Percentiles rank a stretch among this genome's conserved stretches.
Evolutionary conservation across 2,888 invertebrate genomes (phyloP).

Genomic region (Hydriomena furcata): DNA sequence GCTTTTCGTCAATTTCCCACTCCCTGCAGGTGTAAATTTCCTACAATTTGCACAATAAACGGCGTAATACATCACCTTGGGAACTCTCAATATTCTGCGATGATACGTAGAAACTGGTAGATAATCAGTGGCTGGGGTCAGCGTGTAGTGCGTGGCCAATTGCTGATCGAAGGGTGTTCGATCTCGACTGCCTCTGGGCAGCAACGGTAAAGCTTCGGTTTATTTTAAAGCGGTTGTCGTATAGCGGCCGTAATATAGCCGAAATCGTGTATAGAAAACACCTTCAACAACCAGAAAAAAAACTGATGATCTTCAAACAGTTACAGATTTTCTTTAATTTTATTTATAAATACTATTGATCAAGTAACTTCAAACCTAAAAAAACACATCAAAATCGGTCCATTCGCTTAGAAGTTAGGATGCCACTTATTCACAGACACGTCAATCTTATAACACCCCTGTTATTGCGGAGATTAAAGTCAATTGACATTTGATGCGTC

Average conservation of each 20-base stretch:
- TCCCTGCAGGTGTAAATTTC: slow-evolving; percentile 14
- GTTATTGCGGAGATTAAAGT: too few relatives aligned
- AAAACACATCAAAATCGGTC: too few relatives aligned
- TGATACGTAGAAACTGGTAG: background rate
- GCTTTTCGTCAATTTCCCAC: slow-evolving; percentile 7
- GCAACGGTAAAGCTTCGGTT: slow-evolving; percentile 7
- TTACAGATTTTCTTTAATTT: too few relatives aligned
- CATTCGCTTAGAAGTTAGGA: too few relatives aligned
- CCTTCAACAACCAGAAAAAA: too few relatives aligned
- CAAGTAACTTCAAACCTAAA: too few relatives aligned
- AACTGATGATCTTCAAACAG: too few relatives aligned
- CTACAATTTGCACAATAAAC: slow-evolving; percentile 15
- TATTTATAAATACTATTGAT: too few relatives aligned
- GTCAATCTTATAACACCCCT: too few relatives aligned
- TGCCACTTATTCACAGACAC: too few relatives aligned
- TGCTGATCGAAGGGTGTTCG: slow-evolving; percentile 14
- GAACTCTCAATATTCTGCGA: background rate
- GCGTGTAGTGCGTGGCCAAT: slow-evolving; percentile 14
- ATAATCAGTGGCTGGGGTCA: background rate
- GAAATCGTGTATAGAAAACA: too few relatives aligned
- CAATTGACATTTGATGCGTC: background rate
- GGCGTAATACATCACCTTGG: slow-evolving; percentile 5
- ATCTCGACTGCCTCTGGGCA: slow-evolving; percentile 15
- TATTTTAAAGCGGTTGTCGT: too few relatives aligned
- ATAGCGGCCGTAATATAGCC: background rate